Conservation (phyloP, 2,888 invertebrate genomes). For the Lepidocyrtinus sp. region DNA sequence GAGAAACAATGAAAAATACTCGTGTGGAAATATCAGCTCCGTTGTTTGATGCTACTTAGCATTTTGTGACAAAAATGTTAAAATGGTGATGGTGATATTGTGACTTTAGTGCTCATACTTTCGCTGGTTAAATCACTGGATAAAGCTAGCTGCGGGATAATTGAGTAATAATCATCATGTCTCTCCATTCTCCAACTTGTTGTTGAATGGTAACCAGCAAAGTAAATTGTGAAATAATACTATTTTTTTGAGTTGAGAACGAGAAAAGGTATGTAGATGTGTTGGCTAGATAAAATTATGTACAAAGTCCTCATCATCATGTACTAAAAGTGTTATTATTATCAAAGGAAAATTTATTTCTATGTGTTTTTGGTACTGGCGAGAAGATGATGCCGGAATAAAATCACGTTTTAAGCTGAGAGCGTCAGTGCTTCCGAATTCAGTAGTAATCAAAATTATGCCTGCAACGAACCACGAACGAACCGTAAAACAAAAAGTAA, state of each 20-base stretch:
- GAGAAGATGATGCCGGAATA: neutral
- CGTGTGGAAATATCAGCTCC: neutral
- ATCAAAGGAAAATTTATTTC: neutral
- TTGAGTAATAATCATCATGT: conserved; percentile 48
- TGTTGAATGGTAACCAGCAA: neutral
- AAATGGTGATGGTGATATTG: neutral
- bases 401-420: neutral
- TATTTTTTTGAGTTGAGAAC: neutral
- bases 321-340: neutral
- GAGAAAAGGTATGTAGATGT: neutral
- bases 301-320: neutral
- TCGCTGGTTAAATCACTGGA: neutral
- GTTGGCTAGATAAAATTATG: neutral
- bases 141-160: conserved; percentile 30
- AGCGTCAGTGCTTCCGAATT: neutral
- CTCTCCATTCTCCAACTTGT: neutral
- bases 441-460: neutral
- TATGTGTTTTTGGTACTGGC: neutral
- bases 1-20: neutral
- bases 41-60: neutral
- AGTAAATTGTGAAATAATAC: neutral
- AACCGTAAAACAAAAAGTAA: neutral
- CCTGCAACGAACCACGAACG: neutral
- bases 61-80: neutral
- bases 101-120: neutral